These are phyloP conservation scores for Gopherus flavomarginatus DNA, from an alignment of 2,113 vertebrate species.

Conservation along the genomic window DNA sequence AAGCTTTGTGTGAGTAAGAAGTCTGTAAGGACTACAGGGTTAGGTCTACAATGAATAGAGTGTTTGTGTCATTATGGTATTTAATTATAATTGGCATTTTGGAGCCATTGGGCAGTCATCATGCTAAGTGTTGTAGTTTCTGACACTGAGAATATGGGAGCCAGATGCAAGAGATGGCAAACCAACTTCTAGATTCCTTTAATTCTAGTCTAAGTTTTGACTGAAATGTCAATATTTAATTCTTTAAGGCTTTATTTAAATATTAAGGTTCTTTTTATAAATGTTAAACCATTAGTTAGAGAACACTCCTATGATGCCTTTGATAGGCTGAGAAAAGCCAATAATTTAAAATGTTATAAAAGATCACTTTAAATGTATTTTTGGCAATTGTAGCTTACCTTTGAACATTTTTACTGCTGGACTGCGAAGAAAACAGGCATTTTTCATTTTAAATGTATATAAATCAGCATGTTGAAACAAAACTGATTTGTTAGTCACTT, in stretches of 20 bases:
- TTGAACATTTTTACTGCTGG: constrained; percentile 46
- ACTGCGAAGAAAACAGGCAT: constrained; percentile 21
- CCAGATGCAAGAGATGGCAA: not conserved
- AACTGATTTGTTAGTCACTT: constrained; percentile 61
- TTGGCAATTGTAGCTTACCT: constrained; percentile 33
- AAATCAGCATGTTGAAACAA: constrained; percentile 54
- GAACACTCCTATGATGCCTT: not conserved
- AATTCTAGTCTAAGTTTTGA: not conserved
- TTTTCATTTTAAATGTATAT: constrained; percentile 62
- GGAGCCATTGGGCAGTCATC: not conserved
- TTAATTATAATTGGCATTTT: constrained; percentile 16
- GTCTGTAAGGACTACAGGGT: not conserved
- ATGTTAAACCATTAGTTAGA: not conserved
- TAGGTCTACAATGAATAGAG: not conserved
- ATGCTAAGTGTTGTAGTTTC: not conserved
- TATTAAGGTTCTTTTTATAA: not conserved
- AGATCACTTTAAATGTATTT: constrained; percentile 54
- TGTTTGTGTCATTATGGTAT: not conserved
- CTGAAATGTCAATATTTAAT: not conserved
- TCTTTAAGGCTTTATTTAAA: not conserved
- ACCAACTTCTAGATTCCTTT: not conserved
- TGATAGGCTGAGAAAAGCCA: not conserved
- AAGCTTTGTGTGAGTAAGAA: constrained; percentile 7
- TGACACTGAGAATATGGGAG: not conserved
- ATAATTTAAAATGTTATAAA: constrained; percentile 22